Percentiles rank a stretch among this genome's conserved stretches.
These are phyloP conservation scores for Sus cebifrons DNA, from an alignment of 2,797 vertebrate genomes.

Conservation along the genomic window DNA sequence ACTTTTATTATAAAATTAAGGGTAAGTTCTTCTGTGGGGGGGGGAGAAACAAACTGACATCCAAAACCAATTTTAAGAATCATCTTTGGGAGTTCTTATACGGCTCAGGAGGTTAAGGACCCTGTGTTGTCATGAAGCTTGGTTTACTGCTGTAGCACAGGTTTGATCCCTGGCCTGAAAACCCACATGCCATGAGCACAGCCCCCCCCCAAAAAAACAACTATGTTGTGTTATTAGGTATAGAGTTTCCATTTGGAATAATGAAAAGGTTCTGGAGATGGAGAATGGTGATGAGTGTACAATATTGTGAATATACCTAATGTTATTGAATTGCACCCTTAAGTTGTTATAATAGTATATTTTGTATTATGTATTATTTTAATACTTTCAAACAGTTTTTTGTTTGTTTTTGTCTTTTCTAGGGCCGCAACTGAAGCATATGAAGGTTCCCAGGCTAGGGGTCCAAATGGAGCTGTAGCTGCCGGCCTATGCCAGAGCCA, in stretches of 20 bases:
- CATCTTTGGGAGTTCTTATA: neutral
- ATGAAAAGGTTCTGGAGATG: neutral
- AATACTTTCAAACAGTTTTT: neutral
- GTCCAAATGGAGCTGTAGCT: too few relatives aligned
- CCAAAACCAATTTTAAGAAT: conserved; percentile 27
- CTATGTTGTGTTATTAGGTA: neutral
- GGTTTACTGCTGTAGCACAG: too few relatives aligned
- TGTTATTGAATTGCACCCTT: neutral
- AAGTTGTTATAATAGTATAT: neutral
- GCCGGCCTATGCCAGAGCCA: too few relatives aligned
- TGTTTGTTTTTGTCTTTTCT: too few relatives aligned
- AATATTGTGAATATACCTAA: neutral
- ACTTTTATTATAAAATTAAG: conserved; percentile 26
- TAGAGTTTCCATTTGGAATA: neutral
- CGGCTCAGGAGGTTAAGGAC: too few relatives aligned
- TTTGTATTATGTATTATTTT: neutral
- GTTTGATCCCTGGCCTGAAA: too few relatives aligned
- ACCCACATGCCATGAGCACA: too few relatives aligned
- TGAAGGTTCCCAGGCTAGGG: too few relatives aligned
- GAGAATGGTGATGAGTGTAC: neutral
- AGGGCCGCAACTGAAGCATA: too few relatives aligned
- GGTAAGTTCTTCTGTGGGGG: neutral
- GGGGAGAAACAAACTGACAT: neutral
- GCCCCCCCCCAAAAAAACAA: neutral
- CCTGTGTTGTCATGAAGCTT: too few relatives aligned